A percentile compares a stretch with the other conserved stretches of the same genome.
phyloP scores from a whole-genome alignment of 1,140 invertebrate genomes.

The Ceratina australensis region DNA sequence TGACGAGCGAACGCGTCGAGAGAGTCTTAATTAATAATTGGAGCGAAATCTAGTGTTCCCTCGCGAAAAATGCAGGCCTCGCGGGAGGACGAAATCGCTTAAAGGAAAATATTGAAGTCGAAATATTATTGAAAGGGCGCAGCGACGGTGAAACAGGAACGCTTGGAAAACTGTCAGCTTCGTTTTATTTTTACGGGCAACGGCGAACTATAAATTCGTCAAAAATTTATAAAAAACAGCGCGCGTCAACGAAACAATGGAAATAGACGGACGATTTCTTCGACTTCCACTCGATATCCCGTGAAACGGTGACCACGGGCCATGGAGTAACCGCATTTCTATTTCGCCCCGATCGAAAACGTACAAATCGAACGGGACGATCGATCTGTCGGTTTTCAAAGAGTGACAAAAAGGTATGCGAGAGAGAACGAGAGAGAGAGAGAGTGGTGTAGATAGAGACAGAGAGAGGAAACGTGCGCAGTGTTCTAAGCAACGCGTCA shows the following conservation, averaged over 20 bases:
- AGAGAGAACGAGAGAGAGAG: background rate
- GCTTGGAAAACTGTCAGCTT: too few relatives aligned
- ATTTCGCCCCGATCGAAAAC: slow-evolving; percentile 25
- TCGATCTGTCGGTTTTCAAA: slow-evolving; percentile 22
- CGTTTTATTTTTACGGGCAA: background rate
- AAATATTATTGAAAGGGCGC: too few relatives aligned
- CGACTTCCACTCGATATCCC: slow-evolving; percentile 12
- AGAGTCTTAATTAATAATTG: too few relatives aligned
- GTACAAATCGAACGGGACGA: background rate
- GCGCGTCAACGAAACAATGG: background rate
- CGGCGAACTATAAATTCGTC: background rate
- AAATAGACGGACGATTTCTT: background rate
- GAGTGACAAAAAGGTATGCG: background rate
- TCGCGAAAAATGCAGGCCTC: too few relatives aligned
- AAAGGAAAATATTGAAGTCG: too few relatives aligned
- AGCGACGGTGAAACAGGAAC: too few relatives aligned
- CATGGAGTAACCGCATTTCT: slow-evolving; percentile 9
- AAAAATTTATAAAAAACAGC: slow-evolving; percentile 22
- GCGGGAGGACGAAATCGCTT: too few relatives aligned
- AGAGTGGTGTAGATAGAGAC: too few relatives aligned
- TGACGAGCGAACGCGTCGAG: too few relatives aligned
- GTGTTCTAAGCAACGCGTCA: slow-evolving; percentile 39
- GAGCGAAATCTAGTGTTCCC: too few relatives aligned
- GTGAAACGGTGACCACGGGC: background rate
- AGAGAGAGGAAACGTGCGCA: background rate